Conservation (phyloP, 2,113 vertebrate species). For the Elgaria multicarinata region DNA sequence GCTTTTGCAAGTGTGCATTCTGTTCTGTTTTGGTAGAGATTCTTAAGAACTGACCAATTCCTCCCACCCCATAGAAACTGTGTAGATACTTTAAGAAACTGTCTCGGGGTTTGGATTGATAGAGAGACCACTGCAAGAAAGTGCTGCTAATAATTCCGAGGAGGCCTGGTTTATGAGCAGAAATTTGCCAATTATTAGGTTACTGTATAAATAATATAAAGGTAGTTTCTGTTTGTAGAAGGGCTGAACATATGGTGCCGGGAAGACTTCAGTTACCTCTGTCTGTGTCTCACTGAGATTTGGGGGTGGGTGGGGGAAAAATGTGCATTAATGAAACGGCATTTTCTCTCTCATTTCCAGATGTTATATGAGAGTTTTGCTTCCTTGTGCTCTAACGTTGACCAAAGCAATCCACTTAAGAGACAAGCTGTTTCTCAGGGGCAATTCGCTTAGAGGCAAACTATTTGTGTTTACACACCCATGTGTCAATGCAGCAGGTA, state of each 20-base stretch:
- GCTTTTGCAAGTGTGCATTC: background rate
- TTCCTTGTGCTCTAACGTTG: background rate
- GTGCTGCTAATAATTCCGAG: constrained; percentile 12
- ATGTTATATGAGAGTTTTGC: background rate
- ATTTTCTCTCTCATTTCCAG: constrained; percentile 35
- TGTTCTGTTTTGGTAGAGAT: constrained; percentile 7
- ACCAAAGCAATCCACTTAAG: background rate
- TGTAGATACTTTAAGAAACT: background rate
- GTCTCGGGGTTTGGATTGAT: background rate
- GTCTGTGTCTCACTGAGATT: constrained; percentile 34
- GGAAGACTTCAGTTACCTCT: constrained; percentile 14
- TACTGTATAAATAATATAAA: constrained; percentile 52
- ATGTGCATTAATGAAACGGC: background rate
- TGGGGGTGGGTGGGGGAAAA: background rate
- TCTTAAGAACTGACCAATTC: rapidly evolving
- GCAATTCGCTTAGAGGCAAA: background rate
- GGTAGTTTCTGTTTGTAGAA: constrained; percentile 21
- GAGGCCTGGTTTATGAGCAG: constrained; percentile 32
- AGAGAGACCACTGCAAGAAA: background rate
- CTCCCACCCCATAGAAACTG: background rate
- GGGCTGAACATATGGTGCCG: background rate
- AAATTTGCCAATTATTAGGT: constrained; percentile 46
- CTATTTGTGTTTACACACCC: background rate
- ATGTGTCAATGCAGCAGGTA: rapidly evolving
- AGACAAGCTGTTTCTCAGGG: constrained; percentile 26